These are phyloP conservation scores for Sesamia inferens DNA, from an alignment of 2,888 invertebrate genomes.

Conservation along the genomic window DNA sequence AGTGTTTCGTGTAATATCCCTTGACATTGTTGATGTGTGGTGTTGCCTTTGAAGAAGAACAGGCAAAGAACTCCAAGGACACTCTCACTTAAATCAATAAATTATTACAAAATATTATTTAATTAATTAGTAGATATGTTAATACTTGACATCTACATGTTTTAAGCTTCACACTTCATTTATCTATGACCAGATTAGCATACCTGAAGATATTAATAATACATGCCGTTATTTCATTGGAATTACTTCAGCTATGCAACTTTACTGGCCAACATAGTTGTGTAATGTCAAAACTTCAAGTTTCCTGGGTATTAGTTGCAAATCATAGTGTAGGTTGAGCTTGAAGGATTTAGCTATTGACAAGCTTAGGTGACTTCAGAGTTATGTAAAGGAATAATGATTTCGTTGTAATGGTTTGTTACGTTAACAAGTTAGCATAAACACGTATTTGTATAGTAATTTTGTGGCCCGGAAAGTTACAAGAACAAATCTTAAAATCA, in stretches of 20 bases:
- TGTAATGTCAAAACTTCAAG: constrained; percentile 41
- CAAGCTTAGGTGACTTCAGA: constrained; percentile 21
- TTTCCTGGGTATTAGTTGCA: constrained; percentile 57
- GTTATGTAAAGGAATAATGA: constrained; percentile 49
- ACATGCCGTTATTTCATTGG: constrained; percentile 35
- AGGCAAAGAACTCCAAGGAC: not conserved
- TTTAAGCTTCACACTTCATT: not conserved
- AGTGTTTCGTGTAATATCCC: too few species aligned
- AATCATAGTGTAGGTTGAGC: constrained; percentile 48
- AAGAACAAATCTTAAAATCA: too few species aligned
- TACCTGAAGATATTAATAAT: constrained; percentile 2
- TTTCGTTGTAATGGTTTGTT: constrained; percentile 7
- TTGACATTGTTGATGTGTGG: too few species aligned
- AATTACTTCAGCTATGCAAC: constrained; percentile 39
- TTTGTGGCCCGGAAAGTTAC: not conserved
- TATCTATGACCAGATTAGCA: constrained; percentile 7
- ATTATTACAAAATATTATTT: not conserved
- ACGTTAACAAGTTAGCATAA: not conserved
- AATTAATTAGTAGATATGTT: not conserved
- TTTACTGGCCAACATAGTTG: constrained; percentile 45
- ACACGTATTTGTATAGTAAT: not conserved
- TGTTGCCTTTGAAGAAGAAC: too few species aligned
- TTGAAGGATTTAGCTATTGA: constrained; percentile 45
- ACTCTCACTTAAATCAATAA: not conserved
- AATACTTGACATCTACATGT: not conserved